These are phyloP conservation scores for Reticulitermes lucifugus DNA, from an alignment of 2,888 invertebrate species.

Conservation along the genomic window DNA sequence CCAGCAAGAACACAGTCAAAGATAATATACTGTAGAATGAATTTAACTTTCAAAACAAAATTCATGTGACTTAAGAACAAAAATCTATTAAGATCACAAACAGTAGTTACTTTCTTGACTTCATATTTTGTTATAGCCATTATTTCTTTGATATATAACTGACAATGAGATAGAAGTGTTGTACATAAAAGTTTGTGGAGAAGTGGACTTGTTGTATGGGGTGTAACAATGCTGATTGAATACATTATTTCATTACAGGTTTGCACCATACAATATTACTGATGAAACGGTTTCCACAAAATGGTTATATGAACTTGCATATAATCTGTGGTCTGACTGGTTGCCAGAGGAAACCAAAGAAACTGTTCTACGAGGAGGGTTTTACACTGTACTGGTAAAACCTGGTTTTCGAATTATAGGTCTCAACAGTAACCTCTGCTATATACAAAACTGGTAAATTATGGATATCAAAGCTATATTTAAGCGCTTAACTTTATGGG, in stretches of 20 bases:
- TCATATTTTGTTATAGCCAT: no score
- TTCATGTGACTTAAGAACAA: no score
- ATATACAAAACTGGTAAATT: conserved; percentile 75
- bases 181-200: no score
- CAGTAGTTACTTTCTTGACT: no score
- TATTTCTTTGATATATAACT: conserved; percentile 37
- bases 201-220: no score
- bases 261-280: conserved; percentile 68
- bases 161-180: no score
- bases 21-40: no score
- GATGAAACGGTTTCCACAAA: conserved; percentile 68
- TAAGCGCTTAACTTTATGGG: no score
- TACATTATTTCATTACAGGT: conserved; percentile 63
- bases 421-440: conserved; percentile 85
- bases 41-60: no score
- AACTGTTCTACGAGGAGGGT: conserved; percentile 78
- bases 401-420: conserved; percentile 81
- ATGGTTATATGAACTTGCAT: conserved; percentile 82
- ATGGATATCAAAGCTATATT: conserved; percentile 60
- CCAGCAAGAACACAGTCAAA: no score
- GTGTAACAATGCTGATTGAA: no score
- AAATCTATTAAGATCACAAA: no score
- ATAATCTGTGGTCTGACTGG: conserved; percentile 80
- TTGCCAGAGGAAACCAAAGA: conserved; percentile 72
- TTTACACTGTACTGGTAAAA: conserved; percentile 76